These are phyloP conservation scores for Nylanderia fulva DNA, from an alignment of 1,140 invertebrate genomes.

Conservation along the genomic window DNA sequence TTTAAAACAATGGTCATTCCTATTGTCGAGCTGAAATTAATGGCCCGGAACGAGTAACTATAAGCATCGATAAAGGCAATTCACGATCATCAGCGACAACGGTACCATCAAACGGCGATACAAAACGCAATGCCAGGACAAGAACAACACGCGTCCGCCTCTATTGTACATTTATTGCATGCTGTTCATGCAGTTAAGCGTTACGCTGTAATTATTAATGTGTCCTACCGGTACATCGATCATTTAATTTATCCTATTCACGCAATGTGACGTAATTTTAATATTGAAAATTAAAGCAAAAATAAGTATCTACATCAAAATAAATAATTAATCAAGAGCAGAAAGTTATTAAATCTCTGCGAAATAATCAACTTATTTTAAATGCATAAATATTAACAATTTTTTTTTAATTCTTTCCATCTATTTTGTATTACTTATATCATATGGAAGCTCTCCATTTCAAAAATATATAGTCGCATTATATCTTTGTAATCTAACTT, in stretches of 20 bases:
- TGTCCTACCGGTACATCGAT: conserved; percentile 37
- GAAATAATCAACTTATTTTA: background rate
- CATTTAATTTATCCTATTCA: conserved; percentile 24
- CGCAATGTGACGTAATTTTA: background rate
- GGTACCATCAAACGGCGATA: conserved; percentile 73
- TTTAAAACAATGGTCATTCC: conserved; percentile 24
- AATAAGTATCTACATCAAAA: background rate
- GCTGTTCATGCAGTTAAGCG: conserved; percentile 36
- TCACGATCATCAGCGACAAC: conserved; percentile 74
- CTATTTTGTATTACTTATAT: background rate
- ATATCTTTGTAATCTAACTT: background rate
- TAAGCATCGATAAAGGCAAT: conserved; percentile 70
- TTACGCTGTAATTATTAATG: conserved; percentile 19
- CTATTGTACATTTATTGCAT: conserved; percentile 50
- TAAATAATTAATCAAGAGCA: background rate
- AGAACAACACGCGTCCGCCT: conserved; percentile 52
- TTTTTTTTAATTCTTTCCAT: no score
- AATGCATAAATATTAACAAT: background rate
- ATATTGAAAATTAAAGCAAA: conserved; percentile 3
- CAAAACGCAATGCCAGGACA: conserved; percentile 72
- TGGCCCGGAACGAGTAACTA: conserved; percentile 63
- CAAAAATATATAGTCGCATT: background rate
- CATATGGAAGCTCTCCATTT: background rate
- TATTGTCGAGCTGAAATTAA: conserved; percentile 43
- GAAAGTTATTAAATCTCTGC: background rate